These are phyloP conservation scores for Alaudala cheleensis DNA, from an alignment of 2,113 vertebrate genomes.

Conservation along the genomic window DNA sequence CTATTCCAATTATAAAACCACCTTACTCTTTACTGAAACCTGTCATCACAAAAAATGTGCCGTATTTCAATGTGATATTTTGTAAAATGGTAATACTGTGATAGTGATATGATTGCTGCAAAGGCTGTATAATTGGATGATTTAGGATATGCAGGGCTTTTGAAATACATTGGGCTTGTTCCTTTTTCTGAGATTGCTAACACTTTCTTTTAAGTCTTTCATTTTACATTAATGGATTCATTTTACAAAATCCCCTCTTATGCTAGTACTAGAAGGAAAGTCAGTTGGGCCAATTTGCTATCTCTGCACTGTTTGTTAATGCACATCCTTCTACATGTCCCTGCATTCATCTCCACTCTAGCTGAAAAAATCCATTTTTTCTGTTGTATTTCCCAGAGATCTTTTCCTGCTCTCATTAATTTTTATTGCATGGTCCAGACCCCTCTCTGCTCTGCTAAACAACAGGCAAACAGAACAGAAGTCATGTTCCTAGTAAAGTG, in stretches of 20 bases:
- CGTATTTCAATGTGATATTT: neutral
- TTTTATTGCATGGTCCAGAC: constrained; percentile 7
- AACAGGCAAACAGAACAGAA: neutral
- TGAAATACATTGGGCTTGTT: neutral
- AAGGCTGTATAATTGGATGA: neutral
- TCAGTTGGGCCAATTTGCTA: neutral
- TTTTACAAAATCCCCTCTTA: neutral
- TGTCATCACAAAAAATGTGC: neutral
- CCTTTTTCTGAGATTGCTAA: neutral
- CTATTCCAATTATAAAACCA: neutral
- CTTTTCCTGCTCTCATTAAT: neutral
- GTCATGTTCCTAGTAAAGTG: neutral
- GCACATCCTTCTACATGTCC: neutral
- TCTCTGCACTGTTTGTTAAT: neutral
- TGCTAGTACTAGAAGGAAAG: neutral
- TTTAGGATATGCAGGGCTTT: neutral
- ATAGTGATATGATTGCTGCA: neutral
- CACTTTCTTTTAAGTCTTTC: neutral
- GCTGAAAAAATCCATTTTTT: neutral
- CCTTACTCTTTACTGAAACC: neutral
- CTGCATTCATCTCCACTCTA: neutral
- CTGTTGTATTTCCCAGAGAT: neutral
- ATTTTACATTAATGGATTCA: neutral
- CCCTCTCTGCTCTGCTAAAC: constrained; percentile 1
- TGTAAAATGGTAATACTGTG: neutral